phyloP scores from a whole-genome alignment of 1,140 invertebrate genomes.

The Pachypsylla venusta region DNA sequence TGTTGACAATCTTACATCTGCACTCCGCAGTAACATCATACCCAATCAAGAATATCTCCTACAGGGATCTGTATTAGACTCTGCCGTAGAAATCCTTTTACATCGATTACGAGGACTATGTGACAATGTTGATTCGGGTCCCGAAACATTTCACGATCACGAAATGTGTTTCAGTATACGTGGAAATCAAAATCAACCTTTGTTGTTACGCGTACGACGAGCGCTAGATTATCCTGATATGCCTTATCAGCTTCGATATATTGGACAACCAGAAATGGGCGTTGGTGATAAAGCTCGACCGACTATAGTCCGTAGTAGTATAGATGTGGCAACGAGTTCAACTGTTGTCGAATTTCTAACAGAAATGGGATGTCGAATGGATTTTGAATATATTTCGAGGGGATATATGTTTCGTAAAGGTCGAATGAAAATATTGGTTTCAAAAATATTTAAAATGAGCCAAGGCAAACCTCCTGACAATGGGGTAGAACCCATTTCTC shows the following conservation, averaged over 20 bases:
- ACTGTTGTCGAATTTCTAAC: constrained; percentile 83
- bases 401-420: constrained; percentile 95
- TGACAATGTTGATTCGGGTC: constrained; percentile 81
- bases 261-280: constrained; percentile 73
- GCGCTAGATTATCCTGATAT: constrained; percentile 60
- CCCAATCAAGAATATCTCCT: constrained; percentile 42
- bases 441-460: constrained; percentile 75
- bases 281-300: constrained; percentile 67
- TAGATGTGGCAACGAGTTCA: constrained; percentile 78
- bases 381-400: constrained; percentile 87
- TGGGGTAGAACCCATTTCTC: constrained; percentile 67
- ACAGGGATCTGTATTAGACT: constrained; percentile 53
- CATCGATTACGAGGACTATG: constrained; percentile 81
- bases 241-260: constrained; percentile 75
- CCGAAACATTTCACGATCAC: constrained; percentile 83
- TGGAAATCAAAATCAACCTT: constrained; percentile 36
- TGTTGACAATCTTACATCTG: constrained; percentile 57
- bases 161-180: constrained; percentile 69
- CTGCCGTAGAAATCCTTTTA: constrained; percentile 78
- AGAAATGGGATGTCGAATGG: constrained; percentile 75
- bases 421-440: constrained; percentile 90
- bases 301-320: constrained; percentile 75
- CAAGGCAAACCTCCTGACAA: constrained; percentile 47
- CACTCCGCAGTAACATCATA: constrained; percentile 65
- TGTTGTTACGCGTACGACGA: constrained; percentile 56